These are phyloP conservation scores for Wasmannia auropunctata DNA, from an alignment of 1,140 invertebrate species.

Conservation along the genomic window DNA sequence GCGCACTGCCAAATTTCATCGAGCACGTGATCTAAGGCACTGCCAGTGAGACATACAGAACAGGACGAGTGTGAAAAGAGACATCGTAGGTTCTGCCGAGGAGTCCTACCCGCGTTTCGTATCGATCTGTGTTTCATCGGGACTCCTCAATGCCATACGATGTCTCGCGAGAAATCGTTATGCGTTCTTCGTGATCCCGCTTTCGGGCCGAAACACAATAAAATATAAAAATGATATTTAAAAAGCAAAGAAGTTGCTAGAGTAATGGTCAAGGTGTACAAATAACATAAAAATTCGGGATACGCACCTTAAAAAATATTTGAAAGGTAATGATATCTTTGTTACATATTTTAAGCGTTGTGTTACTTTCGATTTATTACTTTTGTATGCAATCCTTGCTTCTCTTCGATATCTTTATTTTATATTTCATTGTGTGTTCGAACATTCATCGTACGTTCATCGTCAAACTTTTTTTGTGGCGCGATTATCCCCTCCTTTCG, in stretches of 20 bases:
- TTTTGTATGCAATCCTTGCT: background rate
- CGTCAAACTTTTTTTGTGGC: slow-evolving; percentile 52
- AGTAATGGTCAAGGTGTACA: background rate
- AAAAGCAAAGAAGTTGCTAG: background rate
- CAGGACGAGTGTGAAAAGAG: background rate
- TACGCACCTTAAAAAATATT: background rate
- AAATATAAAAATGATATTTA: slow-evolving; percentile 6
- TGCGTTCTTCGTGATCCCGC: slow-evolving; percentile 13
- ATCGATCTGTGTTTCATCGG: background rate
- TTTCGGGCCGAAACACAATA: background rate
- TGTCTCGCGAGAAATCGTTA: background rate
- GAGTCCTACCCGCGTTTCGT: background rate
- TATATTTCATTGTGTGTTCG: slow-evolving; percentile 15
- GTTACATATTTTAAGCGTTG: background rate
- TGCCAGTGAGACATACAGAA: slow-evolving; percentile 55
- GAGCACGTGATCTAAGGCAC: slow-evolving; percentile 55
- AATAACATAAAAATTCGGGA: background rate
- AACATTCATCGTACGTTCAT: slow-evolving; percentile 37
- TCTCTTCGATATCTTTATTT: background rate
- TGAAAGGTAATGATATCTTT: background rate
- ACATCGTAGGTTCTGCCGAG: background rate
- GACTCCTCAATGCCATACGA: slow-evolving; percentile 47
- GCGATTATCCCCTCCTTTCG: slow-evolving; percentile 29
- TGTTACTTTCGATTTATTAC: background rate
- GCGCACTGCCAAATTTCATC: slow-evolving; percentile 60